A percentile compares a stretch with the other conserved stretches of the same genome.
These are phyloP conservation scores for Drosophila navojoa DNA, from an alignment of 1,140 invertebrate species.

Conservation along the genomic window DNA sequence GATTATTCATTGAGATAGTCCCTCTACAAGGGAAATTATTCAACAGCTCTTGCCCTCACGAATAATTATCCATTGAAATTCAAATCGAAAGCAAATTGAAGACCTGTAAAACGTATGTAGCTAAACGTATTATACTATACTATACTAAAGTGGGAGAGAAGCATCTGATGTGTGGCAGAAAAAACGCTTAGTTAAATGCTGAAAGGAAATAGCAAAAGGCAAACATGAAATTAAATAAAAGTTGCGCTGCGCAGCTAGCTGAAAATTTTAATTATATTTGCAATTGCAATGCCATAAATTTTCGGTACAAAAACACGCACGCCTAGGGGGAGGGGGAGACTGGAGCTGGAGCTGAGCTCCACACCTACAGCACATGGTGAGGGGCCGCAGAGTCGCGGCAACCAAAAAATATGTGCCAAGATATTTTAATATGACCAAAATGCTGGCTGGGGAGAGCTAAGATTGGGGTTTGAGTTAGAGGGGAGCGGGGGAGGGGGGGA, in stretches of 20 bases:
- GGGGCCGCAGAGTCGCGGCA: constrained; percentile 15
- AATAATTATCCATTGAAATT: too few species aligned
- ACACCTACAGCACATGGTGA: neutral
- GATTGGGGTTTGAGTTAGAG: neutral
- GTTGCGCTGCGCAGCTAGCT: constrained; percentile 54
- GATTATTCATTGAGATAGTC: too few species aligned
- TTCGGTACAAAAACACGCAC: constrained; percentile 32
- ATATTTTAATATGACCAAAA: constrained; percentile 78
- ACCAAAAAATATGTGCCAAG: constrained; percentile 76
- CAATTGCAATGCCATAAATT: constrained; percentile 81
- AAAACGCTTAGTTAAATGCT: constrained; percentile 3
- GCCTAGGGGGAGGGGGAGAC: constrained; percentile 16
- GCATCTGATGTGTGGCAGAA: constrained; percentile 24
- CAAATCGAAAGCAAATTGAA: too few species aligned
- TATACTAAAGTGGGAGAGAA: too few species aligned
- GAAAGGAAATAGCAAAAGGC: constrained; percentile 22
- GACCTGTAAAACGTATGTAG: too few species aligned
- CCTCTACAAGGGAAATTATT: too few species aligned
- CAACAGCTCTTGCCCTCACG: too few species aligned
- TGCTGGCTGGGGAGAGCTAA: neutral
- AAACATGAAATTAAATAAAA: constrained; percentile 50
- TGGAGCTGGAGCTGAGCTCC: neutral
- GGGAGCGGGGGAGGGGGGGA: too few species aligned
- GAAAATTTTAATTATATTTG: constrained; percentile 82
- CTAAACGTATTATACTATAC: too few species aligned